Evolutionary conservation across 2,888 invertebrate species (phyloP), one percentile per base, ranked within the genome.

Genomic region (Nematopogon swammerdamellus): DNA sequence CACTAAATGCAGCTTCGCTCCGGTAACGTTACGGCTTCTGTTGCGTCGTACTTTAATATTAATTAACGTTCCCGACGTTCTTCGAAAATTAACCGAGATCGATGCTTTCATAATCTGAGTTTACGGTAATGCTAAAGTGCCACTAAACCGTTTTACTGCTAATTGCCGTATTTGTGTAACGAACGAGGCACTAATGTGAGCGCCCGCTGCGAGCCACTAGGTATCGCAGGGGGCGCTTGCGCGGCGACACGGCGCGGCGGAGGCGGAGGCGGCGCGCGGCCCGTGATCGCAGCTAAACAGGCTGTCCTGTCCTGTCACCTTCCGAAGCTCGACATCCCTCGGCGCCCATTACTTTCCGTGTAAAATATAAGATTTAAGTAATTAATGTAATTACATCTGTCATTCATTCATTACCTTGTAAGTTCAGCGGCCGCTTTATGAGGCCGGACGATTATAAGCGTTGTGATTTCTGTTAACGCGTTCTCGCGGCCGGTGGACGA

Each of bases 351-450:
- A 25, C 25, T 25, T 25, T 25, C 25, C 25, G 25, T 25, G 25
- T 25, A 25, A 25, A 25, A 25, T 6, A 6, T 25, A 6, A 72
- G 72, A 74, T 75, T 75, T 72, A 74, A 67, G 69, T 70, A 72
- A 74, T 73, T 72, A 70, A 70, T 63, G 68, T 72, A 72, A 73
- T 25, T 72, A 71, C 64, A 64, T 63, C 70, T 70, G 72, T 72
- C 74, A 72, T n/a, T n/a, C n/a, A n/a, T n/a, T n/a, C n/a, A n/a
- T 71, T 72, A 70, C 72, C 72, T 73, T 74, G 72, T 74, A 72
- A 72, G 73, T 74, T 76, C 73, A 74, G 70, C 64, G 72, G 61
- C 64, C 74, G 72, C 65, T 61, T 68, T 68, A 67, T 61, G 60
- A 57, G 58, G 57, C 56, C 58, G 57, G 55, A 49, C 55, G 56